phyloP scores from a whole-genome alignment of 2,797 vertebrate species.

The Enteromius viviparus region DNA sequence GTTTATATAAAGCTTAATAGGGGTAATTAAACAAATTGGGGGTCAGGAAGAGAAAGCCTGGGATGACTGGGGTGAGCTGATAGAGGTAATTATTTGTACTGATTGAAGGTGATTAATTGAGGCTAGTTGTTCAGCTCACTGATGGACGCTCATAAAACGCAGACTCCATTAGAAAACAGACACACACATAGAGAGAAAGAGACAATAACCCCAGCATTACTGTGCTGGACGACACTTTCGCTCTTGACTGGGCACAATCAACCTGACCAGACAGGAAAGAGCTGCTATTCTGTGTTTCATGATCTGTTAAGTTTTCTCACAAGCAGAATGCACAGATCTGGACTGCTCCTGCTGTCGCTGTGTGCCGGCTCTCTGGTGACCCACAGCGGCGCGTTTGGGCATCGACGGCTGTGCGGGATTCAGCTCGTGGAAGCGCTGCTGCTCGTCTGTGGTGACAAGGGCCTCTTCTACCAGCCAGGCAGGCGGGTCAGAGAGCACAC shows the following conservation, averaged over 20 bases:
- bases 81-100: slow-evolving; percentile 53
- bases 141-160: slow-evolving; percentile 33
- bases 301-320: neutral
- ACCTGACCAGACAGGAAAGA: neutral
- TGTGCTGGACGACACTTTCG: neutral
- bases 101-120: slow-evolving; percentile 43
- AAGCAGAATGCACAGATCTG: slow-evolving; percentile 30
- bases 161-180: slow-evolving; percentile 32
- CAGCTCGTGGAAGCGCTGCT: slow-evolving; percentile 58
- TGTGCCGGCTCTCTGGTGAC: slow-evolving; percentile 47
- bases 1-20: slow-evolving; percentile 49
- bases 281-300: neutral
- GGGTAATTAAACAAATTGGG: slow-evolving; percentile 51
- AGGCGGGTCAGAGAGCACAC: slow-evolving; percentile 41
- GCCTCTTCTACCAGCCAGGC: slow-evolving; percentile 53
- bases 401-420: slow-evolving; percentile 46
- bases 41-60: slow-evolving; percentile 14
- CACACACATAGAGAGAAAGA: neutral
- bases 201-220: slow-evolving; percentile 11
- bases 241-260: neutral
- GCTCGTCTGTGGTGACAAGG: slow-evolving; percentile 55
- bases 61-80: slow-evolving; percentile 15
- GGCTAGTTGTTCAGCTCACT: slow-evolving; percentile 39
- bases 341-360: slow-evolving; percentile 25
- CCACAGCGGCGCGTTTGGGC: slow-evolving; percentile 36